Evolutionary conservation across 2,888 invertebrate species (phyloP).

Genomic region (Azorinus chamasolen): DNA sequence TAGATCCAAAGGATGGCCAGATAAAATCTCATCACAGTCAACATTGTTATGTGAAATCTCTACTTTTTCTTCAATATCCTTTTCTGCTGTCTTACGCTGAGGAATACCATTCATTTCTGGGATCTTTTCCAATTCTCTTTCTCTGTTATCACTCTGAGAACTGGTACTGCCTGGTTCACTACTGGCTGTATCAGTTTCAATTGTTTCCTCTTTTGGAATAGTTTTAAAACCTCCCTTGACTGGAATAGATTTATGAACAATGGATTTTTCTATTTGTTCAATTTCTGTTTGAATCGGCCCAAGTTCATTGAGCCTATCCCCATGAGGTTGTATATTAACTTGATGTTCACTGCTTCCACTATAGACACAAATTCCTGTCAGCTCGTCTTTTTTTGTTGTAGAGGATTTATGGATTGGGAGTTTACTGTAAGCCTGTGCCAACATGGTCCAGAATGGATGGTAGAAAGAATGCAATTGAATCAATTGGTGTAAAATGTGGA

Average conservation of each 20-base stretch:
- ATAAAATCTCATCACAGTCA: conserved; percentile 4
- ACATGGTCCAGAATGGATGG: conserved; percentile 64
- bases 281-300: conserved; percentile 3
- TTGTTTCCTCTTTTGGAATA: neutral
- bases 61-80: too few relatives aligned
- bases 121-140: too few relatives aligned
- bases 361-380: too few relatives aligned
- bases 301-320: neutral
- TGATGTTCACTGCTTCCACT: too few relatives aligned
- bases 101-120: too few relatives aligned
- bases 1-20: too few relatives aligned
- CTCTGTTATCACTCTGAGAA: neutral
- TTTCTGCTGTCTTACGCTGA: too few relatives aligned
- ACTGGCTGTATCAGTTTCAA: too few relatives aligned
- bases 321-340: neutral
- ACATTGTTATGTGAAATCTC: neutral
- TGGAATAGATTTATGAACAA: neutral
- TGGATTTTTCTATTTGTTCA: neutral
- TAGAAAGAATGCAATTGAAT: conserved; percentile 61
- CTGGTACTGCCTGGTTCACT: neutral
- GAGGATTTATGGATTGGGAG: too few relatives aligned
- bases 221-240: neutral
- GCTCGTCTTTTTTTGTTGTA: neutral
- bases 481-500: conserved; percentile 57
- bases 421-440: conserved; percentile 44